phyloP scores from a whole-genome alignment of 2,888 invertebrate species.

The Machimus atricapillus region DNA sequence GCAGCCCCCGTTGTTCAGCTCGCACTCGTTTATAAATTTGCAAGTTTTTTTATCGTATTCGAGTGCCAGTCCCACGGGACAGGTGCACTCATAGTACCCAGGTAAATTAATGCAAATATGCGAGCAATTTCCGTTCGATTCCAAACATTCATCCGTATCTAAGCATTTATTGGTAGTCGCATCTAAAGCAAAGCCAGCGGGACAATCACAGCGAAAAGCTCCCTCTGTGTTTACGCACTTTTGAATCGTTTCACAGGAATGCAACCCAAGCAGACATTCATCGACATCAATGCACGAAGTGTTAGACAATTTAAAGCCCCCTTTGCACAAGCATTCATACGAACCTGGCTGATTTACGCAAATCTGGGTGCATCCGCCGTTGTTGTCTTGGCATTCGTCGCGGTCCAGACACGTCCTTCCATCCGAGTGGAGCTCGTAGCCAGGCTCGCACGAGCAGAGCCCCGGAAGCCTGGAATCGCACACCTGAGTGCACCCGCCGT shows the following conservation, averaged over 20 bases:
- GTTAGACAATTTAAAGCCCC: slow-evolving; percentile 59
- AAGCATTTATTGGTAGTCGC: slow-evolving; percentile 55
- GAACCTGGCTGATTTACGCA: slow-evolving; percentile 64
- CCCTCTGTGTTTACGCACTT: slow-evolving; percentile 60
- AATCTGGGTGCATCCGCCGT: slow-evolving; percentile 61
- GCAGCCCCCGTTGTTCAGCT: slow-evolving; percentile 59
- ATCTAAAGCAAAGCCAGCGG: slow-evolving; percentile 62
- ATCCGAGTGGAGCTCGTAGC: slow-evolving; percentile 58
- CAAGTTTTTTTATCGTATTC: slow-evolving; percentile 54
- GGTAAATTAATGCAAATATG: slow-evolving; percentile 62
- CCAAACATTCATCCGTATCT: slow-evolving; percentile 64
- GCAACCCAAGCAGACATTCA: slow-evolving; percentile 63
- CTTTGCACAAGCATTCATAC: slow-evolving; percentile 65
- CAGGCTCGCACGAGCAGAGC: slow-evolving; percentile 61
- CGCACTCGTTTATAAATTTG: slow-evolving; percentile 65
- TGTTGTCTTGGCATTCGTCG: slow-evolving; percentile 65
- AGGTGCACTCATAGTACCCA: slow-evolving; percentile 56
- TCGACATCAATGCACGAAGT: slow-evolving; percentile 61
- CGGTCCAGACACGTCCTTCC: slow-evolving; percentile 64
- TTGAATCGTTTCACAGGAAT: slow-evolving; percentile 54
- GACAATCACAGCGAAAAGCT: slow-evolving; percentile 62
- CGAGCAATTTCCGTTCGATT: slow-evolving; percentile 61
- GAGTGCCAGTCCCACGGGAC: slow-evolving; percentile 54
- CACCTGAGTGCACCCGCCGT: slow-evolving; percentile 70
- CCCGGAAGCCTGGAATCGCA: slow-evolving; percentile 60